Evolutionary conservation across 2,113 vertebrate species (phyloP), one percentile per base, ranked within the genome.

Genomic region (Lepus americanus): DNA sequence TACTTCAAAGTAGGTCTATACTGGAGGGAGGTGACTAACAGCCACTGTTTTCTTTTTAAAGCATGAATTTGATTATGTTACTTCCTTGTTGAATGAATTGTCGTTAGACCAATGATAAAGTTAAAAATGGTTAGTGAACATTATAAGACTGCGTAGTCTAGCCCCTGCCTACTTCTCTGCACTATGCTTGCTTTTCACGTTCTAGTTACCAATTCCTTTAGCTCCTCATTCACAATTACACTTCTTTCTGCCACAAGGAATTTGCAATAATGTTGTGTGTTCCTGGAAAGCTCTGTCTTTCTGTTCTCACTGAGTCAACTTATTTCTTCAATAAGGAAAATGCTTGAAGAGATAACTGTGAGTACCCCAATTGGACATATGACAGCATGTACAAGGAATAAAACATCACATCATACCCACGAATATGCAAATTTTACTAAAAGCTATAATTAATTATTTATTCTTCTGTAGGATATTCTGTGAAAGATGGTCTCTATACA

Each of bases 1-100:
- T 87, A 80, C 49, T 95, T 80, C 36, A 92, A 92, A 89, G 79
- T 77, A 69, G 64, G 49, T 87, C 92, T 94, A 6, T 83, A 87
- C 23, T 96, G 61, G 49, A 16, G 44, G 27, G 25, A 94, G 39
- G 59, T 19, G 19, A 72, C n/a, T 55, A 33, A 19, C 9, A 85
- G 44, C 17, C 25, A 61, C 31, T 92, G 61, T 88, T 85, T 90
- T 74, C 29, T 76, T 83, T 78, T 63, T 79, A 91, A 94, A 90
- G 22, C 36, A 83, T 49, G 29, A 36, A 36, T 53, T 17, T 80
- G 49, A 55, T 86, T 13, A 13, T 36, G 5, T 11, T 10, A 49
- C 8, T 77, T 19, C 5, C 9, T 89, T 85, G 59, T 17, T 70
- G 53, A 81, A 51, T 64, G 25, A 76, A 5, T 78, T 93, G 0